phyloP scores from a whole-genome alignment of 53 echinoderm and acorn worm species.

The Henricia sp. region DNA sequence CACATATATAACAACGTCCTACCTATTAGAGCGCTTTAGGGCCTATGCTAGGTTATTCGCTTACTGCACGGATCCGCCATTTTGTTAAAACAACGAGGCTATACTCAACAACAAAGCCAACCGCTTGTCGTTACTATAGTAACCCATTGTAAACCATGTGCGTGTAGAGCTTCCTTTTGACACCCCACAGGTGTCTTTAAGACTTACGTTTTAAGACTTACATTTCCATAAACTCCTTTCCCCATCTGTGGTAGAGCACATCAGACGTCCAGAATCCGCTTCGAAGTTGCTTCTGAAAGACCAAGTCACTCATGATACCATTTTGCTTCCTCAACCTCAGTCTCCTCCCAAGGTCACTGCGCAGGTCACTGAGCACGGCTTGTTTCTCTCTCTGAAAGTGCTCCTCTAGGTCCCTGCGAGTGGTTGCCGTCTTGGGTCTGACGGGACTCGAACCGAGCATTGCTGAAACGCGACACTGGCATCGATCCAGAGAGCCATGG shows the following conservation, averaged over 20 bases:
- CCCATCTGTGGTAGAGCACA: conserved; percentile 77
- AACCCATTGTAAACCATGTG: too few relatives aligned
- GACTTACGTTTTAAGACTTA: conserved; percentile 65
- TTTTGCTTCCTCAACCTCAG: conserved; percentile 56
- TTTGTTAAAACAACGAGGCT: too few relatives aligned
- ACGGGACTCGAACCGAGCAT: background rate
- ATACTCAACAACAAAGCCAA: too few relatives aligned
- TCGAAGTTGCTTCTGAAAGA: conserved; percentile 70
- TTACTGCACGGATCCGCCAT: too few relatives aligned
- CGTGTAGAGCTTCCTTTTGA: too few relatives aligned
- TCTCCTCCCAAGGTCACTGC: conserved; percentile 51
- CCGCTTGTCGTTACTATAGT: too few relatives aligned
- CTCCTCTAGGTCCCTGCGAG: conserved; percentile 36
- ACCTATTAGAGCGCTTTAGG: too few relatives aligned
- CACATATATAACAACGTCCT: too few relatives aligned
- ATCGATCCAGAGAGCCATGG: too few relatives aligned
- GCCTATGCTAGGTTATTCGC: too few relatives aligned
- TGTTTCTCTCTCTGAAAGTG: conserved; percentile 40
- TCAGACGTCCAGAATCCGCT: conserved; percentile 82
- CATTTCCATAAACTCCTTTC: conserved; percentile 66
- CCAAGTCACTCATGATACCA: conserved; percentile 64
- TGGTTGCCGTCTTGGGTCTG: conserved; percentile 19
- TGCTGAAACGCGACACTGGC: too few relatives aligned
- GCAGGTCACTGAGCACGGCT: conserved; percentile 46
- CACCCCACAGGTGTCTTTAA: too few relatives aligned